phyloP scores from a whole-genome alignment of 2,888 invertebrate species.

The Nycteola revayana region DNA sequence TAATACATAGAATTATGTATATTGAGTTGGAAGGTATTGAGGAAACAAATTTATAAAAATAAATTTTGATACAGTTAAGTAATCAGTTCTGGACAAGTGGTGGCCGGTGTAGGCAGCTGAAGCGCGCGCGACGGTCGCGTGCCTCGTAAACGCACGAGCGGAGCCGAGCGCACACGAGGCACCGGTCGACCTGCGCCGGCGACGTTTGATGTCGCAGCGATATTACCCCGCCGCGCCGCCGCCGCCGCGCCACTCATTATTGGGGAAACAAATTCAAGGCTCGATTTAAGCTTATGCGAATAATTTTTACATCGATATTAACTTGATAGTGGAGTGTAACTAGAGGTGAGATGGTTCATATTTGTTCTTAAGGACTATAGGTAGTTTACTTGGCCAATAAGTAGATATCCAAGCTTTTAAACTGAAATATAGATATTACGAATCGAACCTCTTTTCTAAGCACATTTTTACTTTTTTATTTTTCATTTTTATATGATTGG shows the following conservation, averaged over 20 bases:
- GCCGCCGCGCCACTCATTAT: not conserved
- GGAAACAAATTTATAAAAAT: constrained; percentile 13
- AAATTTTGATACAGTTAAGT: constrained; percentile 42
- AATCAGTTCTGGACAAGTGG: constrained; percentile 67
- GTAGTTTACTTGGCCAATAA: too few species aligned
- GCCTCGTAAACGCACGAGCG: constrained; percentile 64
- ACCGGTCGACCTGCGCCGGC: constrained; percentile 18
- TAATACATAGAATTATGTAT: too few species aligned
- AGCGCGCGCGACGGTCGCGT: constrained; percentile 71
- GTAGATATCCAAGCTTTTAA: too few species aligned
- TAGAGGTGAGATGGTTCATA: too few species aligned
- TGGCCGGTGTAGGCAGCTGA: constrained; percentile 48
- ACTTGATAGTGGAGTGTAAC: too few species aligned
- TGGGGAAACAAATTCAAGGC: constrained; percentile 4
- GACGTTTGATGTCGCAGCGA: constrained; percentile 23
- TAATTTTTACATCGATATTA: too few species aligned
- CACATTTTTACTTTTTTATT: too few species aligned
- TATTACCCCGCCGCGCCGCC: not conserved
- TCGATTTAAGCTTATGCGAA: not conserved
- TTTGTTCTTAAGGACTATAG: too few species aligned
- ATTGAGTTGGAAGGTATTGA: too few species aligned
- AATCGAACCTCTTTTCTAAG: too few species aligned
- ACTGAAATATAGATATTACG: too few species aligned
- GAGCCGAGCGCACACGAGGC: constrained; percentile 52
- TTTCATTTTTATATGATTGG: too few species aligned